Evolutionary conservation across 1,140 invertebrate genomes (phyloP).

Genomic region (Frieseomelitta varia): DNA sequence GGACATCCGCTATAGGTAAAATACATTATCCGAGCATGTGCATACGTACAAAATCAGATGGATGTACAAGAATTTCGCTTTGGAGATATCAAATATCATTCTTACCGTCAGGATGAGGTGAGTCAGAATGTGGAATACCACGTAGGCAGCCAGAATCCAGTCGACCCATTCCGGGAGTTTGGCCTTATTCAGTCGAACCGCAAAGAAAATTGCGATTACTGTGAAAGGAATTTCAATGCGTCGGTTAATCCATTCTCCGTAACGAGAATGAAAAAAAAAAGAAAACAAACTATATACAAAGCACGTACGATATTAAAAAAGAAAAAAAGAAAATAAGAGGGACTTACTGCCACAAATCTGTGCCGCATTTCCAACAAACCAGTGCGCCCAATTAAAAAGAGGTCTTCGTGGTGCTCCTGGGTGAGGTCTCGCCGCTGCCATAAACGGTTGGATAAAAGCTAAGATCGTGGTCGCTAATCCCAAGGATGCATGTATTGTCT

Average conservation of each 20-base stretch:
- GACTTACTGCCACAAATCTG: conserved; percentile 94
- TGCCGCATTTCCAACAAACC: conserved; percentile 95
- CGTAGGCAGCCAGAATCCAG: conserved; percentile 93
- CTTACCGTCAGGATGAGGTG: conserved; percentile 95
- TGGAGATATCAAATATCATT: conserved; percentile 74
- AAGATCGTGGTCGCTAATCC: conserved; percentile 90
- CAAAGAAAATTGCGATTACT: conserved; percentile 97
- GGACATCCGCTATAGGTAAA: neutral
- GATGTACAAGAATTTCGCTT: neutral
- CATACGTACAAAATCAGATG: neutral
- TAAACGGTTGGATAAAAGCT: conserved; percentile 92
- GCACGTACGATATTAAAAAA: neutral
- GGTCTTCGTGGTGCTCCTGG: conserved; percentile 90
- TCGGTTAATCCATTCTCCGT: conserved; percentile 28
- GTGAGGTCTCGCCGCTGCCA: conserved; percentile 93
- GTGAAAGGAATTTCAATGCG: conserved; percentile 78
- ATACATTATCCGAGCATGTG: neutral
- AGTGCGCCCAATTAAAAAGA: conserved; percentile 97
- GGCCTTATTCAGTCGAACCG: conserved; percentile 91
- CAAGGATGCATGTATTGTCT: conserved; percentile 91
- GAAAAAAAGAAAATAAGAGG: neutral
- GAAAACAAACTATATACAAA: neutral
- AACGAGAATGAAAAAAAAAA: too few species aligned
- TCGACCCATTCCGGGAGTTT: conserved; percentile 92
- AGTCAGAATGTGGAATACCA: conserved; percentile 93